phyloP scores from a whole-genome alignment of 2,113 vertebrate species.

The Austrofundulus limnaeus region DNA sequence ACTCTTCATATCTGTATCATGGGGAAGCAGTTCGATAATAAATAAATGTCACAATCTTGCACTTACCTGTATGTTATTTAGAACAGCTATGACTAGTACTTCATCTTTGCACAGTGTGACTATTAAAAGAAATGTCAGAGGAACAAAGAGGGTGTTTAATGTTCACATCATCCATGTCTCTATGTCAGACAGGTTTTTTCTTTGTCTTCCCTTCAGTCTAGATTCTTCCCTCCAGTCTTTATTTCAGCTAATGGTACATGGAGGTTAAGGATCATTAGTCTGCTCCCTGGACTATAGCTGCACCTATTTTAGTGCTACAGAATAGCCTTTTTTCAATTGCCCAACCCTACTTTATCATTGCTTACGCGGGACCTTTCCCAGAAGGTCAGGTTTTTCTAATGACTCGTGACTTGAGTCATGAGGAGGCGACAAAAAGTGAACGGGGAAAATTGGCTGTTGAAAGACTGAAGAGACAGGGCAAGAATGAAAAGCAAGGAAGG shows the following conservation, averaged over 20 bases:
- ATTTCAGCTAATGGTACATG: slow-evolving; percentile 77
- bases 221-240: slow-evolving; percentile 66
- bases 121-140: slow-evolving; percentile 34
- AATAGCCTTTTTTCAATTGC: slow-evolving; percentile 64
- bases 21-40: not conserved
- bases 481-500: slow-evolving; percentile 49
- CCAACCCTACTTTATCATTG: slow-evolving; percentile 76
- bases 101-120: not conserved
- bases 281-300: slow-evolving; percentile 75
- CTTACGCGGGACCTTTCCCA: slow-evolving; percentile 75
- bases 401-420: slow-evolving; percentile 76
- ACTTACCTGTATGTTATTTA: not conserved
- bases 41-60: not conserved
- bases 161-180: slow-evolving; percentile 43
- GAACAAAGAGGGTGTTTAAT: slow-evolving; percentile 42
- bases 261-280: slow-evolving; percentile 77
- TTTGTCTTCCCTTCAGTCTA: slow-evolving; percentile 49
- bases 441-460: slow-evolving; percentile 63
- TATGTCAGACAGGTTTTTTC: slow-evolving; percentile 28
- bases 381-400: slow-evolving; percentile 81
- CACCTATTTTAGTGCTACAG: slow-evolving; percentile 74
- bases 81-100: not conserved
- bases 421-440: slow-evolving; percentile 65
- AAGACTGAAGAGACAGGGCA: slow-evolving; percentile 36
- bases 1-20: not conserved